phyloP scores from a whole-genome alignment of 2,113 vertebrate species.

The Triplophysa tibetana region DNA sequence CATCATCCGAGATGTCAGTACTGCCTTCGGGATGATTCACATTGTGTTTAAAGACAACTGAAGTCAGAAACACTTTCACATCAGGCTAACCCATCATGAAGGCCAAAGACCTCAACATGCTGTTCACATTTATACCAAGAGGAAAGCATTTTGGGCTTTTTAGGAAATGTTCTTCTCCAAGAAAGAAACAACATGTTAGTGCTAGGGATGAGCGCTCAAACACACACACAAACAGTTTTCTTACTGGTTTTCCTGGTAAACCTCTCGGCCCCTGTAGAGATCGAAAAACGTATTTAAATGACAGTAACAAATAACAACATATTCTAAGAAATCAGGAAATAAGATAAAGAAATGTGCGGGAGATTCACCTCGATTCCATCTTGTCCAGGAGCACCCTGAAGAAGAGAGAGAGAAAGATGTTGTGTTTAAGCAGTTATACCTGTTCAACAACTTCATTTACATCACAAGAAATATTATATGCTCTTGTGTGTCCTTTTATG shows the following conservation, averaged over 20 bases:
- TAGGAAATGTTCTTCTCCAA: not conserved
- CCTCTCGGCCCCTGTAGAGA: slow-evolving; percentile 79
- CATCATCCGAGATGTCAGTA: not conserved
- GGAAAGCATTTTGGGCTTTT: not conserved
- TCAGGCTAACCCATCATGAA: not conserved
- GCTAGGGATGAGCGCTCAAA: not conserved
- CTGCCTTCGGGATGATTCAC: not conserved
- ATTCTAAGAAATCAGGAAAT: slow-evolving; percentile 50
- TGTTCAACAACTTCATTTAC: too few relatives aligned
- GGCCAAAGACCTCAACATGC: slow-evolving; percentile 7
- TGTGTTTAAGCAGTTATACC: too few relatives aligned
- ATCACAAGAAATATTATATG: too few relatives aligned
- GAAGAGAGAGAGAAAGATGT: not conserved
- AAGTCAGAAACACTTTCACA: slow-evolving; percentile 20
- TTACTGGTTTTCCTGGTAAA: slow-evolving; percentile 81
- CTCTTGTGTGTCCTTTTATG: too few relatives aligned
- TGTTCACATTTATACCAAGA: slow-evolving; percentile 18
- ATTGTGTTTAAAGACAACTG: slow-evolving; percentile 17
- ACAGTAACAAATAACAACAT: slow-evolving; percentile 59
- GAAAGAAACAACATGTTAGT: slow-evolving; percentile 12
- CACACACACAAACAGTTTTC: slow-evolving; percentile 24
- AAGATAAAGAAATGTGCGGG: not conserved
- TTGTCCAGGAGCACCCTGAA: slow-evolving; percentile 38
- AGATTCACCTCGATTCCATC: slow-evolving; percentile 37
- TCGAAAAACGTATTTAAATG: slow-evolving; percentile 43